Evolutionary conservation across 1,140 invertebrate species (phyloP).

Genomic region (silkworm (Bombyx mori)): DNA sequence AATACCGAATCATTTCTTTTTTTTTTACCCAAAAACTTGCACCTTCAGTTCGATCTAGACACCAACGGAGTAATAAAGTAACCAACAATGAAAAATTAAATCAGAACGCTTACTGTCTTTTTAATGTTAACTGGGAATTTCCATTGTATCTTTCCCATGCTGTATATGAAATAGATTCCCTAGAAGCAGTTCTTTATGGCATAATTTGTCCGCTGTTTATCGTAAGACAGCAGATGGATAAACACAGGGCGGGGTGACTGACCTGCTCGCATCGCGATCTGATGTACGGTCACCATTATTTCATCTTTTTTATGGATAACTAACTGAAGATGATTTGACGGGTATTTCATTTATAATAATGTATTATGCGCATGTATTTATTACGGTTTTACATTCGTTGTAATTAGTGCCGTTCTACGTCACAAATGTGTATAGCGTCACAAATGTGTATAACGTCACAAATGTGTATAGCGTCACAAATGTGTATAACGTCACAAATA

Average conservation of each 20-base stretch:
- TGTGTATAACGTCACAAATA: no score
- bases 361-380: neutral
- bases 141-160: neutral
- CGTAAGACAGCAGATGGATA: constrained; percentile 38
- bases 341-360: neutral
- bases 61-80: neutral
- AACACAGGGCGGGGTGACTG: constrained; percentile 47
- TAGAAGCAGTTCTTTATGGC: no score
- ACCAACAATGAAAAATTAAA: neutral
- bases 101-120: neutral
- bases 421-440: no score
- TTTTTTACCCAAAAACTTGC: no score
- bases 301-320: neutral
- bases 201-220: no score
- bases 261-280: constrained; percentile 24
- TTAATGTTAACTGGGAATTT: neutral
- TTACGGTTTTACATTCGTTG: neutral
- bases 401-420: no score
- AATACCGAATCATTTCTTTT: no score
- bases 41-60: no score
- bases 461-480: no score
- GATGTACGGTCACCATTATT: constrained; percentile 13
- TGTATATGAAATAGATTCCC: constrained; percentile 1
- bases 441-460: no score
- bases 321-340: neutral